A percentile compares a stretch with the other conserved stretches of the same genome.
phyloP scores from a whole-genome alignment of 2,113 vertebrate genomes.

The Eulacestoma nigropectus region DNA sequence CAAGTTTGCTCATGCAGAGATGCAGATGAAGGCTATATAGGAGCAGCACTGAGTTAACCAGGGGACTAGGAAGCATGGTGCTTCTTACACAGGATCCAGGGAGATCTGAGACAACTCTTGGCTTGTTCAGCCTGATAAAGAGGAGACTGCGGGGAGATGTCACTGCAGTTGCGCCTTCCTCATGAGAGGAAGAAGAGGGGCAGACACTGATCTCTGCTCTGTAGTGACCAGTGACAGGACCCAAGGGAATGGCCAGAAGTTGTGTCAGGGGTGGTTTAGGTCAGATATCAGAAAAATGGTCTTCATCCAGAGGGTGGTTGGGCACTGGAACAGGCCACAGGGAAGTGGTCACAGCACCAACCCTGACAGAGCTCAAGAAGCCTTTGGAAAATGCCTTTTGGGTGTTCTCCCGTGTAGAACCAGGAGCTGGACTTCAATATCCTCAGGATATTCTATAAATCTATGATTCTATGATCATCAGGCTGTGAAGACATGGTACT shows the following conservation, averaged over 20 bases:
- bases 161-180: not conserved
- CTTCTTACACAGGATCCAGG: not conserved
- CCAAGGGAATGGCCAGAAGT: not conserved
- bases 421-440: not conserved
- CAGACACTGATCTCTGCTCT: not conserved
- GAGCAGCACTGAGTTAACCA: not conserved
- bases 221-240: not conserved
- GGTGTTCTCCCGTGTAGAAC: not conserved
- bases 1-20: not conserved
- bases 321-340: not conserved
- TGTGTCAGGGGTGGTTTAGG: not conserved
- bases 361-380: not conserved
- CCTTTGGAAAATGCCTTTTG: not conserved
- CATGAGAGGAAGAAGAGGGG: not conserved
- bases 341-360: not conserved
- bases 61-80: not conserved
- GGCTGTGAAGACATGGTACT: not conserved
- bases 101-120: not conserved
- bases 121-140: not conserved
- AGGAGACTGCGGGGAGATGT: not conserved
- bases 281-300: not conserved
- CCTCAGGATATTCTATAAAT: not conserved
- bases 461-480: not conserved
- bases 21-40: not conserved
- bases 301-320: not conserved